phyloP scores from a whole-genome alignment of 1,140 invertebrate species.

The Archivesica marissinica region DNA sequence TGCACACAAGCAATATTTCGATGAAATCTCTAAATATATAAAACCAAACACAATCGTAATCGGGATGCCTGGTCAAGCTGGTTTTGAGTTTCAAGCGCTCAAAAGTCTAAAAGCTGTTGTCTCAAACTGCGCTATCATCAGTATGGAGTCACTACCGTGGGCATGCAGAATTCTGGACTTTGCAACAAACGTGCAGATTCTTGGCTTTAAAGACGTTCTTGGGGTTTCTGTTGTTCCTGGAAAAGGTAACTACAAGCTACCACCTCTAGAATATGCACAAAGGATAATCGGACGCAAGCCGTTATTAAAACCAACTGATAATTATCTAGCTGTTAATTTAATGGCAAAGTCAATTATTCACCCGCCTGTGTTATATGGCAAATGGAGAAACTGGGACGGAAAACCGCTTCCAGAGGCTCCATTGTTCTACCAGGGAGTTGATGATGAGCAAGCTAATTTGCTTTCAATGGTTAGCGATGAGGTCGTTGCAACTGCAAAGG shows the following conservation, averaged over 20 bases:
- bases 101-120: conserved; percentile 62
- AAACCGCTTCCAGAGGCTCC: conserved; percentile 61
- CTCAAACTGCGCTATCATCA: conserved; percentile 63
- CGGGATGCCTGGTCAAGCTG: conserved; percentile 74
- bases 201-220: conserved; percentile 69
- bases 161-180: conserved; percentile 70
- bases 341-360: conserved; percentile 70
- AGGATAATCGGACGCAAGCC: conserved; percentile 68
- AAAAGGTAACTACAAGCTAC: conserved; percentile 51
- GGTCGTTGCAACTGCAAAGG: conserved; percentile 62
- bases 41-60: conserved; percentile 69
- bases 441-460: conserved; percentile 64
- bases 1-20: conserved; percentile 74
- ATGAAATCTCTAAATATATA: conserved; percentile 71
- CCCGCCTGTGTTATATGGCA: conserved; percentile 73
- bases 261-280: conserved; percentile 65
- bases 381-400: conserved; percentile 67
- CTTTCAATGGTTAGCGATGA: conserved; percentile 69
- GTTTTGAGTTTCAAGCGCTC: conserved; percentile 76
- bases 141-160: conserved; percentile 74
- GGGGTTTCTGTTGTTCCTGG: conserved; percentile 60
- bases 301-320: conserved; percentile 48
- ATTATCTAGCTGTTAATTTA: conserved; percentile 71
- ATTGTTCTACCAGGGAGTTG: conserved; percentile 76
- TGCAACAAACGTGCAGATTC: conserved; percentile 66